Percentiles rank a stretch among this genome's conserved stretches.
These are phyloP conservation scores for Phytoseiulus persimilis DNA, from an alignment of 2,888 invertebrate species.

Conservation along the genomic window DNA sequence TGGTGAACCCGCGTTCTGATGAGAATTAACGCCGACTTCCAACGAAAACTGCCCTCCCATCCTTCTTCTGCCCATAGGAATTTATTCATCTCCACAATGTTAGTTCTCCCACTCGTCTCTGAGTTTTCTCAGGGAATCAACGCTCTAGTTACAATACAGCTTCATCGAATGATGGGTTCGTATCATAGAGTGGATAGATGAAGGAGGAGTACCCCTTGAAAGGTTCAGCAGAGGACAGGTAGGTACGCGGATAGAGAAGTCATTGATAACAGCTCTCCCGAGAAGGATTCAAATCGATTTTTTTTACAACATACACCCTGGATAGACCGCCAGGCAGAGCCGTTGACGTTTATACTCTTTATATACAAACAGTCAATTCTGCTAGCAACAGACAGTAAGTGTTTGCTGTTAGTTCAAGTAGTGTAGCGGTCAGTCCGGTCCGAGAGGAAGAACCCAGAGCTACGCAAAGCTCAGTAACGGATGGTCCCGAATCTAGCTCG, in stretches of 20 bases:
- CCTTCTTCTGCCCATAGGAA: background rate
- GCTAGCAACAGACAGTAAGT: background rate
- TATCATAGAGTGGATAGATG: background rate
- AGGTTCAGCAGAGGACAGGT: background rate
- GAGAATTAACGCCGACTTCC: background rate
- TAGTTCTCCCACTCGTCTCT: too few species aligned
- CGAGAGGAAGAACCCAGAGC: background rate
- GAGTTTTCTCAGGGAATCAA: too few species aligned
- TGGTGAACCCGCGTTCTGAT: background rate
- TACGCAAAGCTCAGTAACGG: background rate
- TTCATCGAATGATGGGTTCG: background rate
- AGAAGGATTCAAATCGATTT: background rate
- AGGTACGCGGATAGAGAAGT: background rate
- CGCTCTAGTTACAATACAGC: background rate
- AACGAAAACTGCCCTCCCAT: background rate
- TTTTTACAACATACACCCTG: background rate
- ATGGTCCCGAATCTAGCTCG: background rate
- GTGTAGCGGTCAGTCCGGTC: background rate
- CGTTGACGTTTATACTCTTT: background rate
- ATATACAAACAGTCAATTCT: background rate
- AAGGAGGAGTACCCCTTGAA: background rate
- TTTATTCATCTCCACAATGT: background rate
- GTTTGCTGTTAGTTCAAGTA: too few species aligned
- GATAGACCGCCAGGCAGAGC: background rate
- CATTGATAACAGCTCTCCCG: background rate